phyloP scores from a whole-genome alignment of 2,888 invertebrate species.

The Morpho helenor region DNA sequence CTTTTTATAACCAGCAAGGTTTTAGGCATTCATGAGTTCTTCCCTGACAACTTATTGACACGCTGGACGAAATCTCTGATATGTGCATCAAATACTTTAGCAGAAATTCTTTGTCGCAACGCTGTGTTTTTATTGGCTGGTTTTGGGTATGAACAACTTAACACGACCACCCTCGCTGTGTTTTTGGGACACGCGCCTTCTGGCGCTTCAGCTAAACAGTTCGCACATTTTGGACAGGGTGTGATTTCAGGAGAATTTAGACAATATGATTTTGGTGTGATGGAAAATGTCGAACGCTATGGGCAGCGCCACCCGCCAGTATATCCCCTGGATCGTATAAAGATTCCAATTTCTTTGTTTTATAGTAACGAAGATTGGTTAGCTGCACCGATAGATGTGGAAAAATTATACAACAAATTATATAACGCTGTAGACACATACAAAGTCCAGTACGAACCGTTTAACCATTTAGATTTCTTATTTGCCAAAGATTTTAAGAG shows the following conservation, averaged over 20 bases:
- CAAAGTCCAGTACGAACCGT: conserved; percentile 71
- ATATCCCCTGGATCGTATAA: conserved; percentile 46
- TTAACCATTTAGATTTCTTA: conserved; percentile 62
- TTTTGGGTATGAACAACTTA: conserved; percentile 72
- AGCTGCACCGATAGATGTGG: conserved; percentile 77
- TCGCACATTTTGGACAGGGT: conserved; percentile 76
- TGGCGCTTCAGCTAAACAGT: conserved; percentile 74
- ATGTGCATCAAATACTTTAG: conserved; percentile 61
- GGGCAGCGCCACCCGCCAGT: conserved; percentile 44
- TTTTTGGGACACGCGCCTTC: conserved; percentile 74
- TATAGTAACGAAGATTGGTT: conserved; percentile 81
- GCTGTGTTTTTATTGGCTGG: conserved; percentile 80
- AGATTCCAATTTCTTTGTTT: conserved; percentile 52
- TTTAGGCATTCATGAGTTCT: conserved; percentile 81
- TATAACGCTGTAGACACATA: conserved; percentile 75
- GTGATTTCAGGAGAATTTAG: conserved; percentile 47
- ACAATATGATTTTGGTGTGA: conserved; percentile 49
- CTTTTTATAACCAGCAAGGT: conserved; percentile 40
- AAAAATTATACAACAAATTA: conserved; percentile 68
- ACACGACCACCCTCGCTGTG: conserved; percentile 77
- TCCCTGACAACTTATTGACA: conserved; percentile 78
- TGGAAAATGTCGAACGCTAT: conserved; percentile 45
- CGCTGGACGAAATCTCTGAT: conserved; percentile 55
- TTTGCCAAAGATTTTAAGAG: conserved; percentile 51
- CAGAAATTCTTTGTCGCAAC: conserved; percentile 78